Conservation (phyloP, 2,888 invertebrate species). For the Chrysomela aeneicollis region DNA sequence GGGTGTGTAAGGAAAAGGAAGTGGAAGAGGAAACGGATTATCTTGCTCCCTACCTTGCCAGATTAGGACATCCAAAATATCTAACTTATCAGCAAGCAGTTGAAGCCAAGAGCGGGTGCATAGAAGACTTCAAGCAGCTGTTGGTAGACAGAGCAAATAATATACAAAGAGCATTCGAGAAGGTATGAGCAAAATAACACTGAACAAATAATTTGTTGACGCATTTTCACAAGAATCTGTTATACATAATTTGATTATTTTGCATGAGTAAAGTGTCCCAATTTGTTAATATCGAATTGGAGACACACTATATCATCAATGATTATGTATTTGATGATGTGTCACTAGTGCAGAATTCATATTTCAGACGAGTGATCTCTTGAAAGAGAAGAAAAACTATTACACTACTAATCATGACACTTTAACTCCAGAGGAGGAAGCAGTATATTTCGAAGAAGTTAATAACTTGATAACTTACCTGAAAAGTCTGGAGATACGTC, state of each 20-base stretch:
- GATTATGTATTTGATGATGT: no score
- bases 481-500: slow-evolving; percentile 68
- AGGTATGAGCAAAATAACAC: slow-evolving; percentile 58
- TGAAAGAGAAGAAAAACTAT: slow-evolving; percentile 65
- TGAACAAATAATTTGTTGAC: no score
- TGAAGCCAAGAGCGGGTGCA: slow-evolving; percentile 66
- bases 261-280: no score
- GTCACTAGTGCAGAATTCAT: no score
- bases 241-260: no score
- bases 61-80: slow-evolving; percentile 64
- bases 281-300: no score
- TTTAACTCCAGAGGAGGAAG: slow-evolving; percentile 68
- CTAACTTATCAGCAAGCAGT: slow-evolving; percentile 60
- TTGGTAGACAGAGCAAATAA: slow-evolving; percentile 70
- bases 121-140: slow-evolving; percentile 72
- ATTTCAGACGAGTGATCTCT: slow-evolving; percentile 22
- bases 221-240: no score
- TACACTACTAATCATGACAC: slow-evolving; percentile 68
- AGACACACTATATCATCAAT: no score
- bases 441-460: slow-evolving; percentile 64
- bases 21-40: slow-evolving; percentile 71
- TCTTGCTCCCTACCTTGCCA: slow-evolving; percentile 70
- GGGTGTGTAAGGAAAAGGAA: slow-evolving; percentile 66
- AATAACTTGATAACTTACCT: slow-evolving; percentile 64
- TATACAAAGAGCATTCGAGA: slow-evolving; percentile 72